Base-by-base conservation (phyloP, 2,888 invertebrate genomes). In the Drosophila putrida region DNA sequence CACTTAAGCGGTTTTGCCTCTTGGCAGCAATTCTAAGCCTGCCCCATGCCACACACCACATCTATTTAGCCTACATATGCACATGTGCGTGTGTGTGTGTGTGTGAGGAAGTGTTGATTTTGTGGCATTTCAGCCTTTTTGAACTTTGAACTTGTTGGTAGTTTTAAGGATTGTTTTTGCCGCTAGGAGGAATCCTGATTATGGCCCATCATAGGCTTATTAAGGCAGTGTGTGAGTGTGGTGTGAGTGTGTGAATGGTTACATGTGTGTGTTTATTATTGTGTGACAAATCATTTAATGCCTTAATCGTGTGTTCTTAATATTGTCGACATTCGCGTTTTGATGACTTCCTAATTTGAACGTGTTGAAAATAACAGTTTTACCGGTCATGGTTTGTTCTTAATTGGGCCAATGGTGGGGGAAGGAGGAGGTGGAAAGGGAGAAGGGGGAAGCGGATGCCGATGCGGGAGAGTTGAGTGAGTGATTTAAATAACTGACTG, bases 1-100 rank as follows among this genome's bases (percentile, higher is more conserved):
- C 83, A 85, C 85, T 85, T 83, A 85, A 85, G 84, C 87, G 89
- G 87, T 85, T 84, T 58, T 88, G 77, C 87, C 88, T 86, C 86
- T 82, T 80, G 82, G 82, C 82, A 71, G 77, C 86, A 82, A 80
- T 82, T 86, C 87, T 86, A 80, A 86, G 58, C 46, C 39, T n/a
- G 28, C 27, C 13, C 47, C 31, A 33, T 8, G 25, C 33, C n/a
- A 25, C 35, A 20, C 13, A 27, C 25, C 11, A 15, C 46, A 10
- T 31, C 82, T 75, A 81, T 78, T 78, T 78, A 69, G 65, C 60
- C 53, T 46, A 38, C 38, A 43, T 10, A 36, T 50, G 39, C 31
- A 53, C 28, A 15, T 28, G 35, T 25, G 28, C 28, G 58, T 38
- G 39, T 15, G 43, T 25, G 54, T 54, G 54, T 65, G 62, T 47